Evolutionary conservation across 2,113 vertebrate genomes (phyloP), one percentile per base, ranked within the genome.

Genomic region (Tychaedon coryphoeus): DNA sequence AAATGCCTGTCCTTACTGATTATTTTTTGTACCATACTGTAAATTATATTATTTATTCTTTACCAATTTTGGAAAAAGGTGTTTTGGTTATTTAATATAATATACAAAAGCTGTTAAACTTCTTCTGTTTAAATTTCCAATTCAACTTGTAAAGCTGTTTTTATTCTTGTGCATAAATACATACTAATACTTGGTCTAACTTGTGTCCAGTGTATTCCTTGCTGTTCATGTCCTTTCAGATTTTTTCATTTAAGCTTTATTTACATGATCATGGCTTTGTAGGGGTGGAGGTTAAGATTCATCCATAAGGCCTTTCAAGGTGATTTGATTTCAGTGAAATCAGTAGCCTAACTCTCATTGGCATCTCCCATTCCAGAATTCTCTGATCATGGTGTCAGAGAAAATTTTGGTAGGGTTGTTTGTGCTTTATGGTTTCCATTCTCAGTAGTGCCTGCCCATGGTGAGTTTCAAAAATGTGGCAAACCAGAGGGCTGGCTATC

Each of bases 31-130:
- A 98, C 96, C 96, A 98, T 98, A 98, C 96, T 98, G 98, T 98
- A 98, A 98, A 98, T 98, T 98, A 98, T 98, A 98, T 98, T 98
- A 98, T 98, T 98, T 98, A 98, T 98, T 98, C 98, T 98, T 98
- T 98, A 98, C 92, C 97, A 95, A 97, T 97, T 98, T 98, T 90
- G 97, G 97, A 93, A 97, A 98, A 98, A 97, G 97, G 97, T 98
- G 98, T 97, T 98, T 98, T 98, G 97, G 98, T 98, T 98, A 98
- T 98, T 98, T 98, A 98, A 98, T 98, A 98, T 98, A 98, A 98
- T 98, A 98, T 97, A 96, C 97, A 96, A 97, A 97, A 97, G 92
- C 97, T 98, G 98, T 98, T 98, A 98, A 98, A 98, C 96, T 98
- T 97, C 94, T 92, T 98, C 96, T 96, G 98, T 98, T 98, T 98